Percentiles rank a stretch among this genome's conserved stretches.
phyloP scores from a whole-genome alignment of 2,797 vertebrate genomes.

The Oreortyx pictus region DNA sequence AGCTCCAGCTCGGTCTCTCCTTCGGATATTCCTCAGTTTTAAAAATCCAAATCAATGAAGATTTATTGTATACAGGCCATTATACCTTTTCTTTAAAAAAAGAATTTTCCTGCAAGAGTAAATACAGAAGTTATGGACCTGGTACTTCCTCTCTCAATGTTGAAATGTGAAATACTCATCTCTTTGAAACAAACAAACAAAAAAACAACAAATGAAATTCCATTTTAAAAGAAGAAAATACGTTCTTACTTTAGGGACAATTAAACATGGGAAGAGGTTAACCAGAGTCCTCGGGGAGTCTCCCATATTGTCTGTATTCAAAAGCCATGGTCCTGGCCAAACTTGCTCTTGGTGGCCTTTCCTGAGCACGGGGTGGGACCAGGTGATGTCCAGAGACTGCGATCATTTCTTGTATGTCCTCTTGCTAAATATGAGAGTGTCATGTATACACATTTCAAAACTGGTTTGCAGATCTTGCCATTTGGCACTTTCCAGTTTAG shows the following conservation, averaged over 20 bases:
- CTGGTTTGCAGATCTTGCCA: background rate
- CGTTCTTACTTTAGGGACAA: background rate
- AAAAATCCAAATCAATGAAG: background rate
- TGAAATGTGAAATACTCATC: background rate
- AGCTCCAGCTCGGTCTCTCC: background rate
- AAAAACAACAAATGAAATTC: background rate
- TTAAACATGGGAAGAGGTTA: background rate
- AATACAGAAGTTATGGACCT: background rate
- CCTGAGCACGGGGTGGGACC: background rate
- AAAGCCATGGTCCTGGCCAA: background rate
- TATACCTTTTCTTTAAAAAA: conserved; percentile 1
- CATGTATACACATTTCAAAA: background rate
- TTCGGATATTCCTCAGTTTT: conserved; percentile 25
- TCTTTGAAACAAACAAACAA: background rate
- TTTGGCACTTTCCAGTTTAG: background rate
- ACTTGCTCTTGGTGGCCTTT: background rate
- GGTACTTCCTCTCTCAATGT: background rate
- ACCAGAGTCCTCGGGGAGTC: background rate
- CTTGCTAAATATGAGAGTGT: background rate
- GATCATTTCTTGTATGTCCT: background rate
- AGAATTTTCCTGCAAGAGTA: background rate
- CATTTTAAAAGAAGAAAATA: background rate
- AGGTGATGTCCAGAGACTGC: background rate
- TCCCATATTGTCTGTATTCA: background rate
- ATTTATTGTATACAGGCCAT: background rate